Evolutionary conservation across 2,888 invertebrate genomes (phyloP).

Genomic region (Pachliopta kotzebuea): DNA sequence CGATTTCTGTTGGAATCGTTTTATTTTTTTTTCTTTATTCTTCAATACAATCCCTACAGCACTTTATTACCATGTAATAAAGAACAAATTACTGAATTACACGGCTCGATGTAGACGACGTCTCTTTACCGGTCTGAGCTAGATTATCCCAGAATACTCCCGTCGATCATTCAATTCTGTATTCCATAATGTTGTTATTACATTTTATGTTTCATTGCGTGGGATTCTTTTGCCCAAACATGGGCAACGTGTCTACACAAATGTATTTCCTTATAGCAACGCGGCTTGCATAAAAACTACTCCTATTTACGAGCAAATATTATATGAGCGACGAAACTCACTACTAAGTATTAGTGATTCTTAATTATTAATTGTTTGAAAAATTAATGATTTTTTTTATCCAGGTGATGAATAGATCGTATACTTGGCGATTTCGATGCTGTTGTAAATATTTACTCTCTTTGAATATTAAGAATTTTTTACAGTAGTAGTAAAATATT

Average conservation of each 20-base stretch:
- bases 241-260: constrained; percentile 13
- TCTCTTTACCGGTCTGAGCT: constrained; percentile 46
- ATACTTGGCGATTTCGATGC: too few relatives aligned
- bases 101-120: constrained; percentile 6
- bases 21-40: constrained; percentile 26
- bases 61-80: constrained; percentile 34
- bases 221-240: constrained; percentile 16
- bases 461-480: too few relatives aligned
- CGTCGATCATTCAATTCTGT: constrained; percentile 37
- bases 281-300: constrained; percentile 4
- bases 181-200: constrained; percentile 38
- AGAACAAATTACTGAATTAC: constrained; percentile 16
- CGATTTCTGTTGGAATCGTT: constrained; percentile 34
- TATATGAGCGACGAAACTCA: constrained; percentile 11
- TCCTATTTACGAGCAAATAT: not conserved
- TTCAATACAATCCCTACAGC: constrained; percentile 32
- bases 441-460: too few relatives aligned
- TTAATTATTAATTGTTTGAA: too few relatives aligned
- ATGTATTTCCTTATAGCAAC: constrained; percentile 22
- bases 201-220: constrained; percentile 37
- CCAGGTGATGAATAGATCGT: too few relatives aligned
- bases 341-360: too few relatives aligned
- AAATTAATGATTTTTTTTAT: too few relatives aligned
- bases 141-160: constrained; percentile 51
- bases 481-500: too few relatives aligned